Evolutionary conservation across 1,140 invertebrate species (phyloP).

Genomic region (Subanguina moxae): DNA sequence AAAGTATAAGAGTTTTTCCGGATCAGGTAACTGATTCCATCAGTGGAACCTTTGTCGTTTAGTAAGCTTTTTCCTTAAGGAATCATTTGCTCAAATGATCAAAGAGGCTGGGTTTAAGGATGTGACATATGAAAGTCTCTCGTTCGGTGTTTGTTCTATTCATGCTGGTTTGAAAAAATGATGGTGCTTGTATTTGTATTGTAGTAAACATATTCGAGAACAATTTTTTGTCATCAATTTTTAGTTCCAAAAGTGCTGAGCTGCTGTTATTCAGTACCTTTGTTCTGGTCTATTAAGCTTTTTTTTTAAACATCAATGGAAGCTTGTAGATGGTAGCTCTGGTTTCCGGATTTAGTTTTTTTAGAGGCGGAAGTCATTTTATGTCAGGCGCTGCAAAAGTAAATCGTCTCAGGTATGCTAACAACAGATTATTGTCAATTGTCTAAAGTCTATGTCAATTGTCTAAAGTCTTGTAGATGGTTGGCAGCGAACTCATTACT

Average conservation of each 20-base stretch:
- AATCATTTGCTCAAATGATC: constrained; percentile 62
- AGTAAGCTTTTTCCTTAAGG: constrained; percentile 59
- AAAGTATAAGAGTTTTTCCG: constrained; percentile 96
- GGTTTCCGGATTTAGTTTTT: no score
- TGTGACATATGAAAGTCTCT: constrained; percentile 63
- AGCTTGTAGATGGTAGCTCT: no score
- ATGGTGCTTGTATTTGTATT: constrained; percentile 21
- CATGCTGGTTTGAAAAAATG: constrained; percentile 63
- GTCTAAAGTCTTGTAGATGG: no score
- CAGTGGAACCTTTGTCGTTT: background rate
- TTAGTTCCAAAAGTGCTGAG: no score
- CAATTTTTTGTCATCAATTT: no score
- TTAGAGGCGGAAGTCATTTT: no score
- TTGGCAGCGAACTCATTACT: no score
- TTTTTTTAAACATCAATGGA: background rate
- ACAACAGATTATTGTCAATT: background rate
- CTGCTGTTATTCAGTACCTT: no score
- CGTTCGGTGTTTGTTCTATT: constrained; percentile 63
- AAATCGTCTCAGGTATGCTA: background rate
- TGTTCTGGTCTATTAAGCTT: no score
- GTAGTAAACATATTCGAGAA: constrained; percentile 25
- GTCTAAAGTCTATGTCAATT: no score
- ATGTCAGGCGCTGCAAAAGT: no score
- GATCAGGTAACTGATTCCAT: constrained; percentile 68
- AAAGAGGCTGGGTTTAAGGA: constrained; percentile 60